Percentiles rank a stretch among this genome's conserved stretches.
phyloP scores from a whole-genome alignment of 30 jellyfish, hydroid and myxozoan species.

The Hydractinia echinata region DNA sequence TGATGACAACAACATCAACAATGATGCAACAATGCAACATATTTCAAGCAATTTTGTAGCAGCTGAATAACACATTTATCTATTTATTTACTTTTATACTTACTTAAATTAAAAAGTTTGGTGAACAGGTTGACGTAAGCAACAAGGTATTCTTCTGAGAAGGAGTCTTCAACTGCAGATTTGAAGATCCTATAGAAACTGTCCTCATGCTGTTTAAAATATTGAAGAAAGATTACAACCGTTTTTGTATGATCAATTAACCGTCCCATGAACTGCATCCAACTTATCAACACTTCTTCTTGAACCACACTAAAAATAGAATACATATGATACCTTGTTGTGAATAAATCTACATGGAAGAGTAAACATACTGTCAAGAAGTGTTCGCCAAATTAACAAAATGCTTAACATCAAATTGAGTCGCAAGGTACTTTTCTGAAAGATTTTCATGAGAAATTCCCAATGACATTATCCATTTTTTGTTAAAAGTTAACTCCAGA shows the following conservation, averaged over 20 bases:
- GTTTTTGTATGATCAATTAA: constrained; percentile 38
- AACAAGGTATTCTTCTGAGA: not conserved
- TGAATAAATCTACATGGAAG: too few relatives aligned
- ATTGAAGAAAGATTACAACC: constrained; percentile 20
- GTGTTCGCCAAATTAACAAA: too few relatives aligned
- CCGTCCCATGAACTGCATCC: constrained; percentile 30
- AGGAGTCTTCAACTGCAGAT: not conserved
- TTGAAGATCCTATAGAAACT: constrained; percentile 6
- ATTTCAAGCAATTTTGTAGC: too few relatives aligned
- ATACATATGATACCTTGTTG: not conserved
- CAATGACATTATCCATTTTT: too few relatives aligned
- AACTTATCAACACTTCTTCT: constrained; percentile 19
- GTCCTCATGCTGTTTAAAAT: constrained; percentile 3
- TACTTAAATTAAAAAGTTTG: constrained; percentile 16
- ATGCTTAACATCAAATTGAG: too few relatives aligned
- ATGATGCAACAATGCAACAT: not conserved
- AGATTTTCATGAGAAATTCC: too few relatives aligned
- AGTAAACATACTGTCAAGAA: too few relatives aligned
- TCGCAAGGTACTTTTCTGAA: too few relatives aligned
- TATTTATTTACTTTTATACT: not conserved
- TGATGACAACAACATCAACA: not conserved
- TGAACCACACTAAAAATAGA: not conserved
- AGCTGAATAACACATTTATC: too few relatives aligned
- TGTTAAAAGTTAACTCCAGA: too few relatives aligned
- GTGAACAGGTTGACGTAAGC: constrained; percentile 32